A percentile compares a stretch with the other conserved stretches of the same genome.
Conservation (phyloP, 2,113 vertebrate genomes). For the Sturnus vulgaris region DNA sequence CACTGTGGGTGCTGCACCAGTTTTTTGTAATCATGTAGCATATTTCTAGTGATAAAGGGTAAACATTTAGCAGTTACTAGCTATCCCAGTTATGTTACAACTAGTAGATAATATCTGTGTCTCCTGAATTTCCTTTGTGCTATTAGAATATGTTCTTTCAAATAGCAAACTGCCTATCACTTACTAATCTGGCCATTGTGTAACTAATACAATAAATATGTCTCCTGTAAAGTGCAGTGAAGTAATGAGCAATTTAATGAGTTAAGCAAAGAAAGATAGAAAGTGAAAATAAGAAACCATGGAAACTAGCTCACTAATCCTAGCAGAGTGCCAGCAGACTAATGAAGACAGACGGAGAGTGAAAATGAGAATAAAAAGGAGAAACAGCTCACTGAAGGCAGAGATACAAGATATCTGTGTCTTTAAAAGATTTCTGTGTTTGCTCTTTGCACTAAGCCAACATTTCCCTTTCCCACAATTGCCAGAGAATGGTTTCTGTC, state of each 20-base stretch:
- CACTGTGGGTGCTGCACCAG: fast-evolving
- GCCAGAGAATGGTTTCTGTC: not conserved
- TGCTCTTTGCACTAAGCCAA: not conserved
- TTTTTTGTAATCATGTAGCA: not conserved
- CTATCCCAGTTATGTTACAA: constrained; percentile 51
- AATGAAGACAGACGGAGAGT: constrained; percentile 72
- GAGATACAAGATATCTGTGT: not conserved
- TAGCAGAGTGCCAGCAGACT: constrained; percentile 68
- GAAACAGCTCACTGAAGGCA: constrained; percentile 23
- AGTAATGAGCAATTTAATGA: constrained; percentile 75
- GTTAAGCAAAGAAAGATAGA: constrained; percentile 74
- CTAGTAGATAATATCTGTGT: constrained; percentile 62
- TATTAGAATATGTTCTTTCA: constrained; percentile 63
- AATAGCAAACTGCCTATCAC: constrained; percentile 68
- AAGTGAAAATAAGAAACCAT: constrained; percentile 76
- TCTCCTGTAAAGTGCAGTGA: constrained; percentile 73
- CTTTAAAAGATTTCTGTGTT: constrained; percentile 36
- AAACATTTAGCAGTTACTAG: constrained; percentile 34
- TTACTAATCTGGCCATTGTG: constrained; percentile 72
- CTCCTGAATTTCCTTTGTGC: constrained; percentile 60
- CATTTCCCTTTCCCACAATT: not conserved
- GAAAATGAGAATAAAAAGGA: constrained; percentile 64
- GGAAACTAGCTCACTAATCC: constrained; percentile 71
- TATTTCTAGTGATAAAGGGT: constrained; percentile 29
- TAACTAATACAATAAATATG: constrained; percentile 77